Conservation (phyloP, 2,797 vertebrate genomes). For the Phataginus tricuspis region DNA sequence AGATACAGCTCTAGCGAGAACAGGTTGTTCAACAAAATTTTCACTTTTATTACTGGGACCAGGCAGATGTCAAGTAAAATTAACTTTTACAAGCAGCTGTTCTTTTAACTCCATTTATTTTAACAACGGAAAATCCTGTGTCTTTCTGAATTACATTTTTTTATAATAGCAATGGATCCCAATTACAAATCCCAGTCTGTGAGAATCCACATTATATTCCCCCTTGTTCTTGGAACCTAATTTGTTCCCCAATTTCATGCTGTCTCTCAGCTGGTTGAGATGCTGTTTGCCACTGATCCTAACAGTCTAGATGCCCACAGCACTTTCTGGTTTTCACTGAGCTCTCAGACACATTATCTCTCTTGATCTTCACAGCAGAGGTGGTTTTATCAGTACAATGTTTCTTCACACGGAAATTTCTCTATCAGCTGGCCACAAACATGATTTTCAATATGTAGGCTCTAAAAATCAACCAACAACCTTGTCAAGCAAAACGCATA, state of each 20-base stretch:
- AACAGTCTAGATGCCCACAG: background rate
- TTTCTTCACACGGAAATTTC: conserved; percentile 31
- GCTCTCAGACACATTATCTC: background rate
- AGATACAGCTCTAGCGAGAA: background rate
- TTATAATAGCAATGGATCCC: conserved; percentile 34
- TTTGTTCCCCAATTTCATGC: background rate
- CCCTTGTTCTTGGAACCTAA: conserved; percentile 14
- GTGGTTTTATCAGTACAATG: background rate
- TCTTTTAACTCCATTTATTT: conserved; percentile 66
- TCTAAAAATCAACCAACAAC: conserved; percentile 53
- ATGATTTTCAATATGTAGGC: conserved; percentile 47
- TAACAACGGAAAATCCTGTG: conserved; percentile 59
- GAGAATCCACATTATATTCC: conserved; percentile 16
- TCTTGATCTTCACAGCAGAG: conserved; percentile 24
- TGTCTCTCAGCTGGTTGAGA: background rate
- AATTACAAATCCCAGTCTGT: conserved; percentile 58
- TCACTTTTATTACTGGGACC: conserved; percentile 46
- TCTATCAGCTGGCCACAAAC: conserved; percentile 30
- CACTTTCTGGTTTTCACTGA: background rate
- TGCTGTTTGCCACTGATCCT: background rate
- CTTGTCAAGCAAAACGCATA: conserved; percentile 52
- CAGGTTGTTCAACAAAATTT: conserved; percentile 57
- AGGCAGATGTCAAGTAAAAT: conserved; percentile 73
- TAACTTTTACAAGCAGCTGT: conserved; percentile 72
- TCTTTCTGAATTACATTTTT: conserved; percentile 66